A percentile compares a stretch with the other conserved stretches of the same genome.
phyloP scores from a whole-genome alignment of 2,888 invertebrate species.

The Hemaris fuciformis region DNA sequence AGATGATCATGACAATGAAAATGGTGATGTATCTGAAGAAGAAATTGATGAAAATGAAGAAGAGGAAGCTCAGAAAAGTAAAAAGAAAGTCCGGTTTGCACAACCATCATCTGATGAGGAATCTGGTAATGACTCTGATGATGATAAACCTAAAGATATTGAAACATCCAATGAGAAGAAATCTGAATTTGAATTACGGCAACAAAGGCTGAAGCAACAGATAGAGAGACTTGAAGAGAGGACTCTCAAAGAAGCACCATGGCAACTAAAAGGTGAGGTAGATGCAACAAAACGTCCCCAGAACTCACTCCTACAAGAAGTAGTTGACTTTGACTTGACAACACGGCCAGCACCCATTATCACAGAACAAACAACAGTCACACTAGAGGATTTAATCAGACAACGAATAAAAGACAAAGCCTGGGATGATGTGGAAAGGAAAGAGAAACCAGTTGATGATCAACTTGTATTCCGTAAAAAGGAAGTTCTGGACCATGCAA shows the following conservation, averaged over 20 bases:
- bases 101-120: constrained; percentile 45
- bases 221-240: constrained; percentile 87
- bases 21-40: constrained; percentile 30
- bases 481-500: constrained; percentile 94
- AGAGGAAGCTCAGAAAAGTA: constrained; percentile 33
- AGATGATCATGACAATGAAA: constrained; percentile 24
- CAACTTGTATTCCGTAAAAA: constrained; percentile 93
- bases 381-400: constrained; percentile 94
- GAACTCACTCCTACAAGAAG: constrained; percentile 95
- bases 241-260: constrained; percentile 91
- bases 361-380: constrained; percentile 93
- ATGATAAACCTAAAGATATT: constrained; percentile 34
- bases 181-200: constrained; percentile 89
- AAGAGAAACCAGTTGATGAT: constrained; percentile 91
- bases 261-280: constrained; percentile 97
- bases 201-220: constrained; percentile 85
- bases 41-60: constrained; percentile 38
- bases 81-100: constrained; percentile 55
- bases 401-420: constrained; percentile 95
- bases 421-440: constrained; percentile 96
- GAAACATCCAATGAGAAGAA: constrained; percentile 50
- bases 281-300: constrained; percentile 89
- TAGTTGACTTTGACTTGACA: constrained; percentile 93
- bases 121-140: constrained; percentile 48
- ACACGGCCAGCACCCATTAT: constrained; percentile 93